A percentile compares a stretch with the other conserved stretches of the same genome.
phyloP scores from a whole-genome alignment of 2,113 vertebrate species.

The Ancistrus triradiatus region DNA sequence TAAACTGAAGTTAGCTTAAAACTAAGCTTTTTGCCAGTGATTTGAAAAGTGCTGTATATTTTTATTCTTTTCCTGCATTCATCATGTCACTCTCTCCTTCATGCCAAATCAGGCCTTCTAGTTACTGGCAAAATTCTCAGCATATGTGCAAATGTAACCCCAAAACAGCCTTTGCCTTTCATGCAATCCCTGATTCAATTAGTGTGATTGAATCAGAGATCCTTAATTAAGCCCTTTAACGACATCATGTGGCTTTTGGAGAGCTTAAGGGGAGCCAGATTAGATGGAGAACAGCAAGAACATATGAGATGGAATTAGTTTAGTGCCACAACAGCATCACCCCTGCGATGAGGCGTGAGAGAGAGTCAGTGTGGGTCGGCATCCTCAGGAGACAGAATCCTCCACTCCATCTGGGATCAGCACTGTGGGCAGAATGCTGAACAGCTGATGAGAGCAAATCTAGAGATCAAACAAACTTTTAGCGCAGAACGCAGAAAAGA shows the following conservation, averaged over 20 bases:
- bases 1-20: too few species aligned
- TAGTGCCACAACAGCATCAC: slow-evolving; percentile 60
- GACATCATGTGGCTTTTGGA: slow-evolving; percentile 63
- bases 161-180: slow-evolving; percentile 39
- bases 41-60: too few species aligned
- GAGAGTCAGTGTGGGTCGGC: slow-evolving; percentile 56
- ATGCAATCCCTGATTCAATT: slow-evolving; percentile 62
- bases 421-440: not conserved
- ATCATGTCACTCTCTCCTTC: not conserved
- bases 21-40: too few species aligned
- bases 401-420: slow-evolving; percentile 33
- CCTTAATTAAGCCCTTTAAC: slow-evolving; percentile 74
- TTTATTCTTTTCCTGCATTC: not conserved
- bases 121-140: not conserved
- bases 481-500: slow-evolving; percentile 5
- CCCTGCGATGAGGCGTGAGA: slow-evolving; percentile 36
- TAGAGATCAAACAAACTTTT: slow-evolving; percentile 26
- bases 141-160: slow-evolving; percentile 25
- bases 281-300: slow-evolving; percentile 70
- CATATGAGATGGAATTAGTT: slow-evolving; percentile 71
- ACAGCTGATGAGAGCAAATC: slow-evolving; percentile 29
- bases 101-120: not conserved
- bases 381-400: slow-evolving; percentile 46
- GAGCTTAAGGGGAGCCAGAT: slow-evolving; percentile 64
- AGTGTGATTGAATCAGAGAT: slow-evolving; percentile 72